Evolutionary conservation across 64 coral and sea anemone genomes (phyloP).

Genomic region (Montipora cactus): DNA sequence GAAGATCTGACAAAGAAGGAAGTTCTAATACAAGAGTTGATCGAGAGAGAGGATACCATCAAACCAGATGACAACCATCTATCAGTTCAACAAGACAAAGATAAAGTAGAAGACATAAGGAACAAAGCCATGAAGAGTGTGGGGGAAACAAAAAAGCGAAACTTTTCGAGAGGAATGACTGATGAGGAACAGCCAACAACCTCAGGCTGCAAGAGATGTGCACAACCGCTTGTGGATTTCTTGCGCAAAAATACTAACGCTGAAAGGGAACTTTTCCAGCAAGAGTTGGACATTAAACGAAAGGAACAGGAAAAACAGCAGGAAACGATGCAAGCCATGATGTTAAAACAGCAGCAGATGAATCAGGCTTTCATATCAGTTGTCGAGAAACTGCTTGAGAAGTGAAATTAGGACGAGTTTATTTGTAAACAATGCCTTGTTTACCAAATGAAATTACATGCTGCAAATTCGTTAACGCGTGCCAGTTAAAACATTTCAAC

Average conservation of each 20-base stretch:
- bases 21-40: conserved; percentile 48
- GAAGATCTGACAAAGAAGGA: conserved; percentile 6
- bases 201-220: conserved; percentile 46
- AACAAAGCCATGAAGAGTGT: conserved; percentile 70
- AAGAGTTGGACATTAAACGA: conserved; percentile 52
- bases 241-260: conserved; percentile 60
- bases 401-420: conserved; percentile 17
- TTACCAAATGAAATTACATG: not conserved
- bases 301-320: conserved; percentile 57
- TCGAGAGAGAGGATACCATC: conserved; percentile 17
- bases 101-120: conserved; percentile 60
- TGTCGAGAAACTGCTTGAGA: conserved; percentile 16
- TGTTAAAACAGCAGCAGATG: conserved; percentile 34
- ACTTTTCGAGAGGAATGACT: conserved; percentile 13
- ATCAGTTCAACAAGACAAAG: conserved; percentile 28
- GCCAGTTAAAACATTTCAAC: not conserved
- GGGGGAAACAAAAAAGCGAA: conserved; percentile 55
- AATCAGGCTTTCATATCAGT: not conserved
- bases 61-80: conserved; percentile 26
- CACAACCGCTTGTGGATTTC: conserved; percentile 61
- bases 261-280: conserved; percentile 37
- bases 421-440: conserved; percentile 8
- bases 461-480: not conserved
- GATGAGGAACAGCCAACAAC: conserved; percentile 56
- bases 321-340: conserved; percentile 45